Evolutionary conservation across 2,113 vertebrate genomes (phyloP).

Genomic region (Myrmecophaga tridactyla): DNA sequence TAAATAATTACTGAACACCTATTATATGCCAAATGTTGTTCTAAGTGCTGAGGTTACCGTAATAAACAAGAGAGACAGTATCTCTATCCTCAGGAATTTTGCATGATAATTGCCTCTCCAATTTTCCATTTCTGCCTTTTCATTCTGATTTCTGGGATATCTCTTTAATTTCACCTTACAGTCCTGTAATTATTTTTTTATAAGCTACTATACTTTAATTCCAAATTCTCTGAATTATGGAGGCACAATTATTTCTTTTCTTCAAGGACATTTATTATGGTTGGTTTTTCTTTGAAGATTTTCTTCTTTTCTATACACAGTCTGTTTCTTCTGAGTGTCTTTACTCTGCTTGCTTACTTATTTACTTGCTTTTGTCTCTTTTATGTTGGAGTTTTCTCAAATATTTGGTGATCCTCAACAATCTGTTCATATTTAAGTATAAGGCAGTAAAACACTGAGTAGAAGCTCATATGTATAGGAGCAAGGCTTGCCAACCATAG

Average conservation of each 20-base stretch:
- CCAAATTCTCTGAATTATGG: background rate
- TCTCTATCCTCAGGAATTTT: background rate
- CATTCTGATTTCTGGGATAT: background rate
- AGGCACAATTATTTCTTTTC: background rate
- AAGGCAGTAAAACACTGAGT: background rate
- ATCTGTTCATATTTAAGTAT: background rate
- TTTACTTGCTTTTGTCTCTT: slow-evolving; percentile 23
- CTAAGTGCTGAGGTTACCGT: background rate
- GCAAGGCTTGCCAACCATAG: background rate
- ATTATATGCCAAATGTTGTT: background rate
- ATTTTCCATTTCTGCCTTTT: background rate
- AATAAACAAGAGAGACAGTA: background rate
- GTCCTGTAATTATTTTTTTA: background rate
- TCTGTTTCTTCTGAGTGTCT: background rate
- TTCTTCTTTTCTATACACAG: background rate
- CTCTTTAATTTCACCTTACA: background rate
- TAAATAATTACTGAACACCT: background rate
- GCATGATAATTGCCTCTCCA: background rate
- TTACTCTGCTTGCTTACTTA: background rate
- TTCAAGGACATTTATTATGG: background rate
- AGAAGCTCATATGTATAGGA: background rate
- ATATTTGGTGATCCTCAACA: background rate
- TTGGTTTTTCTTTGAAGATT: background rate
- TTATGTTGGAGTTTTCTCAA: background rate
- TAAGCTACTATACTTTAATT: background rate